Conservation (phyloP, 2,113 vertebrate genomes). For the Perognathus longimembris region DNA sequence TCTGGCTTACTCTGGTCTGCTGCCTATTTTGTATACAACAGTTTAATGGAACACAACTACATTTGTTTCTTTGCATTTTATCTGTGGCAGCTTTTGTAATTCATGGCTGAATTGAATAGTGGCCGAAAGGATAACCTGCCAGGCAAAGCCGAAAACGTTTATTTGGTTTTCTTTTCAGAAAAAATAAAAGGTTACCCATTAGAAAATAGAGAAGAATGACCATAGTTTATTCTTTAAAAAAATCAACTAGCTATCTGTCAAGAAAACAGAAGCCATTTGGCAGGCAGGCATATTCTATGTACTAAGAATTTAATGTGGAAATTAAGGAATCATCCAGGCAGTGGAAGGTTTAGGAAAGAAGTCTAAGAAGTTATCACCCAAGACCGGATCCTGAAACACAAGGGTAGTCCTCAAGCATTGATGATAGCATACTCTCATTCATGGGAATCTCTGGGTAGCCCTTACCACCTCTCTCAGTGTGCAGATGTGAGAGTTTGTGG, state of each 20-base stretch:
- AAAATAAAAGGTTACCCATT: not conserved
- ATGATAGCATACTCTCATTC: not conserved
- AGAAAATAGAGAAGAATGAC: not conserved
- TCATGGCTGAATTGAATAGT: not conserved
- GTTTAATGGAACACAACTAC: not conserved
- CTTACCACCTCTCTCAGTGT: not conserved
- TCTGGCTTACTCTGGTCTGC: not conserved
- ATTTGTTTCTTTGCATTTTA: not conserved
- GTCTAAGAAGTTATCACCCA: not conserved
- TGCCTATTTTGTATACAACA: constrained; percentile 28
- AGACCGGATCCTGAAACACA: not conserved
- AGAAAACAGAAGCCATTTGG: not conserved
- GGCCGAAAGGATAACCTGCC: not conserved
- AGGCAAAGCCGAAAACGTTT: constrained; percentile 16
- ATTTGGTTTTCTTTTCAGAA: not conserved
- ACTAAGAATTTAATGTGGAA: not conserved
- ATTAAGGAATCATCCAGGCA: not conserved
- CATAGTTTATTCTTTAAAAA: not conserved
- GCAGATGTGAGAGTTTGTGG: not conserved
- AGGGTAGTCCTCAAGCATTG: not conserved
- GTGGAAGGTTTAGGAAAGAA: not conserved
- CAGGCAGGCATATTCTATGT: not conserved
- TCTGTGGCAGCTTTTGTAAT: not conserved
- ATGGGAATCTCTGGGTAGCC: not conserved
- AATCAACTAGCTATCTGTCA: not conserved